These are phyloP conservation scores for Dicrostonyx torquatus DNA, from an alignment of 2,797 vertebrate species.

Conservation along the genomic window DNA sequence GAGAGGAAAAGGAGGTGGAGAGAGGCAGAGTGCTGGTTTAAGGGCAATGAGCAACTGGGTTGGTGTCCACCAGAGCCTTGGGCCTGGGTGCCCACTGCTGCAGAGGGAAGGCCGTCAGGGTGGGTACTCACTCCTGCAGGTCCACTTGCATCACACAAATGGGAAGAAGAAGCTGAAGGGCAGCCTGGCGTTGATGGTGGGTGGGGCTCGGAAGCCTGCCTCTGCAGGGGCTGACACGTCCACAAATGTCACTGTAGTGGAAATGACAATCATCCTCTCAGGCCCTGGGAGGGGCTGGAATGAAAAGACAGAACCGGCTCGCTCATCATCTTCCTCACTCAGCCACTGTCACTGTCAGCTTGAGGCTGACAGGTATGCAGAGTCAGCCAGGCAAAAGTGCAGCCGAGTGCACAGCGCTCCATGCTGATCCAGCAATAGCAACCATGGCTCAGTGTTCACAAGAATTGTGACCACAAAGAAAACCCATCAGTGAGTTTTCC, in stretches of 20 bases:
- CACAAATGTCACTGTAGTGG: constrained; percentile 90
- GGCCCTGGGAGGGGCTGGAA: constrained; percentile 78
- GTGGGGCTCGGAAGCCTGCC: constrained; percentile 91
- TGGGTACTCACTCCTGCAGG: neutral
- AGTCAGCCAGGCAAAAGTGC: neutral
- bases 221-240: constrained; percentile 90
- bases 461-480: neutral
- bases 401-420: neutral
- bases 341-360: too few species aligned
- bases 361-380: accelerated
- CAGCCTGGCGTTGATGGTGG: constrained; percentile 92
- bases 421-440: neutral
- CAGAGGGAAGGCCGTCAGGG: neutral
- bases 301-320: constrained; percentile 22
- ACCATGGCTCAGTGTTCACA: neutral
- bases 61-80: neutral
- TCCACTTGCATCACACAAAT: constrained; percentile 89
- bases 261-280: constrained; percentile 83
- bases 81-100: neutral
- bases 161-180: constrained; percentile 97
- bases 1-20: neutral
- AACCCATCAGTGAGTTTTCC: neutral
- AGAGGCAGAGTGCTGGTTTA: neutral
- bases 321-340: neutral
- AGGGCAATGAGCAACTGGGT: neutral